A percentile compares a stretch with the other conserved stretches of the same genome.
These are phyloP conservation scores for Tridacna crocea DNA, from an alignment of 2,888 invertebrate species.

Conservation along the genomic window DNA sequence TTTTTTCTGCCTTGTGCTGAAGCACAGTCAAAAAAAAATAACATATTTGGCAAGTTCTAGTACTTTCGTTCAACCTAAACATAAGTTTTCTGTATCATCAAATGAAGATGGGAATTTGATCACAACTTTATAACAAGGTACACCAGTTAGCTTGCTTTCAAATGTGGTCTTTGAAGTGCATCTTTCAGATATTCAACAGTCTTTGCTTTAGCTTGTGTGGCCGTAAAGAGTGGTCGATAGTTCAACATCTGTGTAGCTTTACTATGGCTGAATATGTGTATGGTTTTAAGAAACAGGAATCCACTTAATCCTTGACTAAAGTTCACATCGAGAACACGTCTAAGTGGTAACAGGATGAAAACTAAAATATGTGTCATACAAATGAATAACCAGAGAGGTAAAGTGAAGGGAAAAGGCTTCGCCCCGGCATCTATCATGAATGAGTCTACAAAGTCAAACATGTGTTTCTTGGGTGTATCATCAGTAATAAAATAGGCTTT, in stretches of 20 bases:
- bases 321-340: constrained; percentile 40
- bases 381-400: constrained; percentile 77
- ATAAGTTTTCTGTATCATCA: too few relatives aligned
- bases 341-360: constrained; percentile 56
- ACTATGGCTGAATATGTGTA: constrained; percentile 86
- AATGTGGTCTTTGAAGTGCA: background rate
- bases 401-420: constrained; percentile 70
- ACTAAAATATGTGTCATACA: constrained; percentile 66
- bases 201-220: constrained; percentile 63
- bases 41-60: too few relatives aligned
- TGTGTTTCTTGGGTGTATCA: constrained; percentile 87
- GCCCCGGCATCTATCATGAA: constrained; percentile 32
- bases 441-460: constrained; percentile 84
- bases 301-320: constrained; percentile 27
- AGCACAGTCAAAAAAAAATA: too few relatives aligned
- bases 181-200: background rate
- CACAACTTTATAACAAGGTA: too few relatives aligned
- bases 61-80: too few relatives aligned
- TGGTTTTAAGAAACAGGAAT: constrained; percentile 78
- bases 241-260: constrained; percentile 86
- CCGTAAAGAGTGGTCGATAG: constrained; percentile 85
- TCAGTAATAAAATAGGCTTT: constrained; percentile 87
- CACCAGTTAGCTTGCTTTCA: too few relatives aligned
- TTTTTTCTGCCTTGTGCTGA: too few relatives aligned
- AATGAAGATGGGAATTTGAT: too few relatives aligned